phyloP scores from a whole-genome alignment of 2,113 vertebrate genomes.

The Pica pica region DNA sequence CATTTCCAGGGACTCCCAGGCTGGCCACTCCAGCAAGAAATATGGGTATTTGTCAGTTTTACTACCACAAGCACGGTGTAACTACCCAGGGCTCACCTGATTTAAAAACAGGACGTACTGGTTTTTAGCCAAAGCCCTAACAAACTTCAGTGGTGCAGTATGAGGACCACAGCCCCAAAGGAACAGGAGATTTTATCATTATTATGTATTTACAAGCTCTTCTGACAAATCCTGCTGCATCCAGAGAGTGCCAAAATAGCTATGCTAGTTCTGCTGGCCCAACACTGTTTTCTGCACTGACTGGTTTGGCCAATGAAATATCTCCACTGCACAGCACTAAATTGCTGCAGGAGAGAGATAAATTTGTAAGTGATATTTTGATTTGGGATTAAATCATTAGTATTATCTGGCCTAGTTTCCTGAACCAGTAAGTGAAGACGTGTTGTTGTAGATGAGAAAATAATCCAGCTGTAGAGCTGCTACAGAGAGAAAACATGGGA shows the following conservation, averaged over 20 bases:
- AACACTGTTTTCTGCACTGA: neutral
- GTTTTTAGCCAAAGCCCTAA: neutral
- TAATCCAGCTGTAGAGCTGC: neutral
- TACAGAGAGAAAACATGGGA: neutral
- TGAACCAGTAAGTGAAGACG: neutral
- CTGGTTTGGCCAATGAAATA: neutral
- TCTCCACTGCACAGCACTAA: neutral
- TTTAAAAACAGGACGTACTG: neutral
- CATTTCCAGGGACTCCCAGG: neutral
- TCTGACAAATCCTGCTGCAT: neutral
- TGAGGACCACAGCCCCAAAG: neutral
- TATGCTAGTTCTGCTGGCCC: neutral
- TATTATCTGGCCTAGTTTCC: slow-evolving; percentile 23
- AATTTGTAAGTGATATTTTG: neutral
- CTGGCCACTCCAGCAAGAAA: neutral
- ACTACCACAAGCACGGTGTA: neutral
- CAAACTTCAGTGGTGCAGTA: neutral
- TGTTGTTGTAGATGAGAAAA: slow-evolving; percentile 3
- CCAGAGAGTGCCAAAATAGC: neutral
- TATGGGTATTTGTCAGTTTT: neutral
- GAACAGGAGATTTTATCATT: neutral
- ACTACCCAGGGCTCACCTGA: neutral
- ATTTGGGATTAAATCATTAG: slow-evolving; percentile 36
- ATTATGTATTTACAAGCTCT: neutral
- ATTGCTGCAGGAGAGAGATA: neutral